Conservation (phyloP, 2,113 vertebrate species). For the Carassius gibelio region DNA sequence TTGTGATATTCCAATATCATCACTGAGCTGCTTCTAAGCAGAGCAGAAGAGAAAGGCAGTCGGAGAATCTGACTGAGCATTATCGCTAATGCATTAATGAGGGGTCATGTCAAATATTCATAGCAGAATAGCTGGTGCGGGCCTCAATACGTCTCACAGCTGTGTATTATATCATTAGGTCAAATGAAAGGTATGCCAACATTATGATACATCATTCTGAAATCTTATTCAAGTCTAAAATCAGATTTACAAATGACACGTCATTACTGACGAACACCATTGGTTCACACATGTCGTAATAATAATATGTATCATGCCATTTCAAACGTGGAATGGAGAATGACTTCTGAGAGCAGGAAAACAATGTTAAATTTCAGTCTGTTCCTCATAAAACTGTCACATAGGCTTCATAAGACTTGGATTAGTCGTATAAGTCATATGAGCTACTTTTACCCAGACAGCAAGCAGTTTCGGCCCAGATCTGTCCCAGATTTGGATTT, state of each 20-base stretch:
- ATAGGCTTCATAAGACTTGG: background rate
- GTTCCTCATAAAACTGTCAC: background rate
- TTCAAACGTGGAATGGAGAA: background rate
- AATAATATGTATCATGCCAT: background rate
- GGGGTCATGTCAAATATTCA: constrained; percentile 44
- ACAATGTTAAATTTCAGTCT: background rate
- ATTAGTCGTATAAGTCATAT: background rate
- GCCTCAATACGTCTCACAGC: constrained; percentile 25
- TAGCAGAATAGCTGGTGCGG: constrained; percentile 22
- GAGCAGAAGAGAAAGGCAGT: constrained; percentile 21
- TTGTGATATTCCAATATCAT: constrained; percentile 47
- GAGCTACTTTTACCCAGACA: background rate
- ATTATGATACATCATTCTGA: background rate
- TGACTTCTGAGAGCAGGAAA: background rate
- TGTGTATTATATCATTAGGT: constrained; percentile 37
- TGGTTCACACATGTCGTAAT: background rate
- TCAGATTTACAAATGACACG: background rate
- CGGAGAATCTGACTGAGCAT: constrained; percentile 35
- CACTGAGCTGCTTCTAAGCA: constrained; percentile 35
- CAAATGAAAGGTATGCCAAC: constrained; percentile 17
- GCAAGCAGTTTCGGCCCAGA: too few relatives aligned
- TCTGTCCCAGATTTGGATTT: too few relatives aligned
- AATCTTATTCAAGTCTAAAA: background rate
- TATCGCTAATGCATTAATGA: constrained; percentile 51
- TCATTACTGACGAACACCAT: background rate